Percentiles rank a stretch among this genome's conserved stretches.
Evolutionary conservation across 2,888 invertebrate species (phyloP).

Genomic region (Agriotes lineatus): DNA sequence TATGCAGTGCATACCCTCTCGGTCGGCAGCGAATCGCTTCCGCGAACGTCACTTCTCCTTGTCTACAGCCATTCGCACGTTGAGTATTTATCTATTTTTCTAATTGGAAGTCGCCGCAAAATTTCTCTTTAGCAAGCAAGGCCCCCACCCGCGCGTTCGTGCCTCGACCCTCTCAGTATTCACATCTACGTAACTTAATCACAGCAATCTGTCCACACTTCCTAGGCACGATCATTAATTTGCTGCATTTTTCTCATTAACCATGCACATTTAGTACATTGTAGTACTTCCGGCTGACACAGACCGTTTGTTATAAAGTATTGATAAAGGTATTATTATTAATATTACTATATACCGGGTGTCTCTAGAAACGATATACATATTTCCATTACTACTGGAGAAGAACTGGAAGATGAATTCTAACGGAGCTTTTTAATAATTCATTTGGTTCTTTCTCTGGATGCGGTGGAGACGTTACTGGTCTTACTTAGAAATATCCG

Average conservation of each 20-base stretch:
- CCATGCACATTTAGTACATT: constrained; percentile 48
- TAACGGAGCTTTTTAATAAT: neutral
- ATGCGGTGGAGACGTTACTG: neutral
- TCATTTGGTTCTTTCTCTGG: constrained; percentile 9
- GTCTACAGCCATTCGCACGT: constrained; percentile 45
- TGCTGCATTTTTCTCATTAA: constrained; percentile 48
- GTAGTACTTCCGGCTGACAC: constrained; percentile 49
- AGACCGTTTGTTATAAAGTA: constrained; percentile 49
- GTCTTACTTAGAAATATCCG: constrained; percentile 20
- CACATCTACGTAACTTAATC: constrained; percentile 43
- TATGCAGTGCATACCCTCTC: constrained; percentile 41
- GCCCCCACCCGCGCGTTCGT: constrained; percentile 59
- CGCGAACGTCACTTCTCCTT: constrained; percentile 40
- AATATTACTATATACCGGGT: constrained; percentile 29
- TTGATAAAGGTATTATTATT: constrained; percentile 37
- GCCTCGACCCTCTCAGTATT: constrained; percentile 59
- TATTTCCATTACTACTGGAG: neutral
- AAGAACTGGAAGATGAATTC: neutral
- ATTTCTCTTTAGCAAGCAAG: constrained; percentile 52
- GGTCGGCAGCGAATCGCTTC: constrained; percentile 45
- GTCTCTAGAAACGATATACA: neutral
- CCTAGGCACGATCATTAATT: constrained; percentile 53
- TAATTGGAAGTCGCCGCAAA: constrained; percentile 39
- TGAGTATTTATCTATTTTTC: constrained; percentile 31
- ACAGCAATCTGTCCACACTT: constrained; percentile 49